These are phyloP conservation scores for Orussus abietinus DNA, from an alignment of 1,140 invertebrate genomes.

Conservation along the genomic window DNA sequence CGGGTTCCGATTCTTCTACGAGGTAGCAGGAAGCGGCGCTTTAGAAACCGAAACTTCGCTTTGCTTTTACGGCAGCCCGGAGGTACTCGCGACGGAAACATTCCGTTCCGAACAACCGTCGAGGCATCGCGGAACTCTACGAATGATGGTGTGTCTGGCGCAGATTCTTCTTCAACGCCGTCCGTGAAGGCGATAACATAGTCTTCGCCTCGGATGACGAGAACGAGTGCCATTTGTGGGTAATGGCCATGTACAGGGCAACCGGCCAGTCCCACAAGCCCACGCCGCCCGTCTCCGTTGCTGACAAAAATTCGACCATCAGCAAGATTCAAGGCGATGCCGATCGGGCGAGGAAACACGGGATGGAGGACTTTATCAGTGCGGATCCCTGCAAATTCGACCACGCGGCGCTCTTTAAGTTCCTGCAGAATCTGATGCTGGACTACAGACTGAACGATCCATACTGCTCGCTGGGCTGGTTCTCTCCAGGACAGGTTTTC, in stretches of 20 bases:
- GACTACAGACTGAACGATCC: constrained; percentile 96
- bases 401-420: constrained; percentile 88
- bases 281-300: constrained; percentile 81
- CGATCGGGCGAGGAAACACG: constrained; percentile 94
- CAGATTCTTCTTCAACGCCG: constrained; percentile 96
- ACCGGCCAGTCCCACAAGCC: constrained; percentile 99
- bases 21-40: no score
- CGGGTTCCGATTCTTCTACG: no score
- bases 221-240: constrained; percentile 97
- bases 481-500: constrained; percentile 97
- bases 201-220: constrained; percentile 97
- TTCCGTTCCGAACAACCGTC: no score
- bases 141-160: constrained; percentile 27
- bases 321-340: constrained; percentile 91
- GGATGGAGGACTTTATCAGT: constrained; percentile 98
- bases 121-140: no score
- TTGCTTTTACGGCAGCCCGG: no score
- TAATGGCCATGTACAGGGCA: constrained; percentile 97
- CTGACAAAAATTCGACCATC: constrained; percentile 81
- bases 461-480: constrained; percentile 98
- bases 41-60: no score
- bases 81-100: neutral
- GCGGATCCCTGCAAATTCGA: constrained; percentile 97
- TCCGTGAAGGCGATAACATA: constrained; percentile 96
- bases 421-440: constrained; percentile 86